A percentile compares a stretch with the other conserved stretches of the same genome.
These are phyloP conservation scores for Halcyon badia DNA, from an alignment of 2,797 vertebrate genomes.

Conservation along the genomic window DNA sequence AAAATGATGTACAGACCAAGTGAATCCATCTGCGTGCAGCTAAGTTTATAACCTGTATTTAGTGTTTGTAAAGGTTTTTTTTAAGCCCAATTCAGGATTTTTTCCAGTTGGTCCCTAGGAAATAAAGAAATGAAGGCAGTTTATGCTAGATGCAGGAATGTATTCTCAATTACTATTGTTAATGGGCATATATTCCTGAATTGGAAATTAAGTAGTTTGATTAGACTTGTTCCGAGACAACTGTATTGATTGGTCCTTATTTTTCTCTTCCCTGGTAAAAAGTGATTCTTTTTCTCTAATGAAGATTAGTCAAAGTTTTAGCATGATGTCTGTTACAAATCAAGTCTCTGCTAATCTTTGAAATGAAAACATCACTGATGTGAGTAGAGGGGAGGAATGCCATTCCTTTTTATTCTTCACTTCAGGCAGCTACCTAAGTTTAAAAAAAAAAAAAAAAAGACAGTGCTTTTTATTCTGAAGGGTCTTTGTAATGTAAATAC, in stretches of 20 bases:
- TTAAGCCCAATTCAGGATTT: not conserved
- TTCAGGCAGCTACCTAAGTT: not conserved
- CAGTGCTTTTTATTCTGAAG: not conserved
- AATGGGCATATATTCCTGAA: not conserved
- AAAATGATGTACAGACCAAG: not conserved
- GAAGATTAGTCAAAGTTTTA: not conserved
- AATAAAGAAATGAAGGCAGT: not conserved
- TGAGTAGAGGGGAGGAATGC: not conserved
- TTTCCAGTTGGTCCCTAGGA: not conserved
- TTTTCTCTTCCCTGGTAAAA: not conserved
- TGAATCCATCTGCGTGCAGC: not conserved
- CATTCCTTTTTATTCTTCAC: too few species aligned
- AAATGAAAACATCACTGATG: not conserved
- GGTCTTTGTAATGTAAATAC: constrained; percentile 21
- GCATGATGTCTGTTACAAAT: not conserved
- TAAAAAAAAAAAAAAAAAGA: not conserved
- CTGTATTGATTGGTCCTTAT: not conserved
- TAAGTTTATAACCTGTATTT: not conserved
- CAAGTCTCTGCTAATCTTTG: not conserved
- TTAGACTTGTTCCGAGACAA: not conserved
- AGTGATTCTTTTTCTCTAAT: not conserved
- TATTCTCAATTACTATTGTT: not conserved
- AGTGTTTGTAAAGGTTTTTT: not conserved
- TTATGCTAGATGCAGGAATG: not conserved
- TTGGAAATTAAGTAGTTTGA: not conserved